These are phyloP conservation scores for Melikaiella ostensackeni DNA, from an alignment of 2,888 invertebrate species.

Conservation along the genomic window DNA sequence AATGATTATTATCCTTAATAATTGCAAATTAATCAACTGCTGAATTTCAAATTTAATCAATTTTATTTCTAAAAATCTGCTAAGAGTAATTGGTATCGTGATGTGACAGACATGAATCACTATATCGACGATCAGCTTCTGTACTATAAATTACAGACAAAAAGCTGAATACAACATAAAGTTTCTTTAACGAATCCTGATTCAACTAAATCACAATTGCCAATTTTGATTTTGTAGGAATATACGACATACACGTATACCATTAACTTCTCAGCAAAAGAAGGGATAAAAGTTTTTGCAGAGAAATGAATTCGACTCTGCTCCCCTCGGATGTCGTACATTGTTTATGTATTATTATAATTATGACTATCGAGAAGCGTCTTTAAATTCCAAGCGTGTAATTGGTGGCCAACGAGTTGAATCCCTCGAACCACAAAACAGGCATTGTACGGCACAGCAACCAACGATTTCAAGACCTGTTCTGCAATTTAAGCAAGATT, in stretches of 20 bases:
- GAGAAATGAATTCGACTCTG: slow-evolving; percentile 6
- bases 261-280: slow-evolving; percentile 14
- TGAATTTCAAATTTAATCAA: not conserved
- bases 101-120: not conserved
- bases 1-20: too few species aligned
- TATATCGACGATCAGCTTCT: not conserved
- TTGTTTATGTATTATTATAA: slow-evolving; percentile 30
- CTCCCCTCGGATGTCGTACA: slow-evolving; percentile 1
- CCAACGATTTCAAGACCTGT: slow-evolving; percentile 29
- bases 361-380: slow-evolving; percentile 27
- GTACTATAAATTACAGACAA: slow-evolving; percentile 9
- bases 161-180: slow-evolving; percentile 16
- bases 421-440: slow-evolving; percentile 37
- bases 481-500: slow-evolving; percentile 38
- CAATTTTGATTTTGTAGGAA: slow-evolving; percentile 27
- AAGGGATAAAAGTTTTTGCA: slow-evolving; percentile 1
- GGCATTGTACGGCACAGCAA: slow-evolving; percentile 26
- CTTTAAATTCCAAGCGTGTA: slow-evolving; percentile 39
- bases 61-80: not conserved
- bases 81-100: slow-evolving; percentile 1
- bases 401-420: slow-evolving; percentile 40
- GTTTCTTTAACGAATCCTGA: slow-evolving; percentile 23
- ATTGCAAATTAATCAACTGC: too few species aligned
- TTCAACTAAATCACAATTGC: slow-evolving; percentile 36
- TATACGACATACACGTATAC: slow-evolving; percentile 28